Percentiles rank a stretch among this genome's conserved stretches.
These are phyloP conservation scores for Craniophora ligustri DNA, from an alignment of 2,888 invertebrate species.

Conservation along the genomic window DNA sequence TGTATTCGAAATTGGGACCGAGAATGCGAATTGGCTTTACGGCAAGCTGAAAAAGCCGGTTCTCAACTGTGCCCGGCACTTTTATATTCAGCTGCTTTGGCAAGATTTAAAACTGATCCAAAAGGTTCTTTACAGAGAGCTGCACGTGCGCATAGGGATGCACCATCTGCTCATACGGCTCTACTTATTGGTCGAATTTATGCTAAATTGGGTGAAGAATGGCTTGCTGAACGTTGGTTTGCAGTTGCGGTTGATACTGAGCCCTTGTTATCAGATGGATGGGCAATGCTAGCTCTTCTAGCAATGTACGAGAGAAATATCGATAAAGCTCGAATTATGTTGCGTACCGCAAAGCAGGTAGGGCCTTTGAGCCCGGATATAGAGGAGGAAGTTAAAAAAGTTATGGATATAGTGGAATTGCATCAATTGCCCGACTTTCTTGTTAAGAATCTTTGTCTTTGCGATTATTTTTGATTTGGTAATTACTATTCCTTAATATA, in stretches of 20 bases:
- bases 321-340: slow-evolving; percentile 72
- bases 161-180: slow-evolving; percentile 76
- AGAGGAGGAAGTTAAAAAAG: slow-evolving; percentile 66
- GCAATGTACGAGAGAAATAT: slow-evolving; percentile 72
- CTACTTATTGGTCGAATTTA: slow-evolving; percentile 75
- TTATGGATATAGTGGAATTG: slow-evolving; percentile 65
- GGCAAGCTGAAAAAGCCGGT: slow-evolving; percentile 72
- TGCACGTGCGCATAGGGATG: slow-evolving; percentile 75
- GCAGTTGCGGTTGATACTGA: slow-evolving; percentile 77
- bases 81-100: slow-evolving; percentile 71
- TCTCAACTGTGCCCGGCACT: slow-evolving; percentile 66
- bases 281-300: slow-evolving; percentile 78
- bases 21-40: slow-evolving; percentile 69
- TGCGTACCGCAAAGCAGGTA: slow-evolving; percentile 77
- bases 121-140: slow-evolving; percentile 75
- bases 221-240: slow-evolving; percentile 77
- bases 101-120: slow-evolving; percentile 64
- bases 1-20: slow-evolving; percentile 72
- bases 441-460: slow-evolving; percentile 66
- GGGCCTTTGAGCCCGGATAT: slow-evolving; percentile 75
- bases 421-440: slow-evolving; percentile 70
- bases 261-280: slow-evolving; percentile 78
- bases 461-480: slow-evolving; percentile 25
- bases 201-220: slow-evolving; percentile 64
- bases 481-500: no score